Evolutionary conservation across 2,113 vertebrate genomes (phyloP).

Genomic region (Rafetus swinhoei): DNA sequence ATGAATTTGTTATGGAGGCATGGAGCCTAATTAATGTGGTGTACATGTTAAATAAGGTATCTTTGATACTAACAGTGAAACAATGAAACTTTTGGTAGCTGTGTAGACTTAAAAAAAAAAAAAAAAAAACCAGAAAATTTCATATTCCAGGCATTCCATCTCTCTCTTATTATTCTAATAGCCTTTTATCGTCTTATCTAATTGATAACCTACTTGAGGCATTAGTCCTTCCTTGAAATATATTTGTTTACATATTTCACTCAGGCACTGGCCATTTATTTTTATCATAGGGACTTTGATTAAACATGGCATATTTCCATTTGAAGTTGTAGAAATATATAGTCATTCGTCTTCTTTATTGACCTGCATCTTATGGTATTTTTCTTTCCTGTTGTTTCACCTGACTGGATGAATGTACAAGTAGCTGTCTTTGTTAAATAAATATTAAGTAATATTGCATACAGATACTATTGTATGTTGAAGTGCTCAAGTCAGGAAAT

Average conservation of each 20-base stretch:
- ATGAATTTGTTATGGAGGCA: neutral
- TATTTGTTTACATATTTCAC: neutral
- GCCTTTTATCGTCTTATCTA: fast-evolving
- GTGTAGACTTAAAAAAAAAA: neutral
- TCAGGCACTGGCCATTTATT: neutral
- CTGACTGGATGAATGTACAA: no score
- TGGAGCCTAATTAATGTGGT: neutral
- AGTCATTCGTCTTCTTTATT: neutral
- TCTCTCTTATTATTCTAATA: neutral
- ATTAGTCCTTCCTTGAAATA: neutral
- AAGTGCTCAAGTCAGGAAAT: neutral
- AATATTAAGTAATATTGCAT: neutral
- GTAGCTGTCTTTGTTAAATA: neutral
- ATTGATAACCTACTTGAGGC: neutral
- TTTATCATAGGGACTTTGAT: neutral
- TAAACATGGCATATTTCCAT: neutral
- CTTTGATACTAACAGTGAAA: neutral
- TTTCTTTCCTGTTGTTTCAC: no score
- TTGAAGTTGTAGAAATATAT: neutral
- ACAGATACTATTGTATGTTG: neutral
- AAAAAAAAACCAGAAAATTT: neutral
- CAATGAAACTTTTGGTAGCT: neutral
- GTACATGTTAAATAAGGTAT: neutral
- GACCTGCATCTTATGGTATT: neutral
- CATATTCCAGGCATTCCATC: neutral